These are phyloP conservation scores for Drosophila saltans DNA, from an alignment of 1,140 invertebrate species.

Conservation along the genomic window DNA sequence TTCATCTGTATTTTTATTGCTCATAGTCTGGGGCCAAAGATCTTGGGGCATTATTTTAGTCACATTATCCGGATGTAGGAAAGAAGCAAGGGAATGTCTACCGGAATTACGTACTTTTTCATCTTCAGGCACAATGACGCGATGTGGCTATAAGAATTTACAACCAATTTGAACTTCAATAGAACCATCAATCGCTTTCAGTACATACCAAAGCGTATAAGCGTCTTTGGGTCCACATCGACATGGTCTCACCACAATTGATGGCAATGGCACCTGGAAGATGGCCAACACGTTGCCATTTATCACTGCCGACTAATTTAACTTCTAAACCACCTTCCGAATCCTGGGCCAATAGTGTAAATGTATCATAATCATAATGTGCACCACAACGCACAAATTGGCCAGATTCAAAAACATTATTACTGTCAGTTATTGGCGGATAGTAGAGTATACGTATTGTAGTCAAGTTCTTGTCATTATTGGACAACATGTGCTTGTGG, in stretches of 20 bases:
- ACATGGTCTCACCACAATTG: constrained; percentile 90
- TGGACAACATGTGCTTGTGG: constrained; percentile 86
- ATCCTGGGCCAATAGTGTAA: constrained; percentile 89
- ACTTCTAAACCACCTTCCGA: constrained; percentile 86
- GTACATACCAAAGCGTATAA: constrained; percentile 88
- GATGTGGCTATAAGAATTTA: constrained; percentile 85
- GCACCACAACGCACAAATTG: constrained; percentile 87
- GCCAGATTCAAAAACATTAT: constrained; percentile 83
- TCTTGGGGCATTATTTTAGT: constrained; percentile 85
- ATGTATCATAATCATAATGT: constrained; percentile 90
- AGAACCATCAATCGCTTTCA: neutral
- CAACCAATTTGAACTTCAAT: neutral
- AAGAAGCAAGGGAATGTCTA: constrained; percentile 90
- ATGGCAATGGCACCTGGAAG: constrained; percentile 90
- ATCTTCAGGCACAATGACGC: constrained; percentile 88
- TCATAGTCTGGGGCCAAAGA: constrained; percentile 50
- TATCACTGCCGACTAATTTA: constrained; percentile 86
- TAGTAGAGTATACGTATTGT: constrained; percentile 87
- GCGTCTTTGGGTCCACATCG: constrained; percentile 89
- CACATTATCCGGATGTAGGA: constrained; percentile 88
- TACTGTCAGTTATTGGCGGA: constrained; percentile 85
- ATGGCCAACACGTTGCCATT: constrained; percentile 90
- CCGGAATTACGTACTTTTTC: constrained; percentile 85
- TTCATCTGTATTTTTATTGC: constrained; percentile 67
- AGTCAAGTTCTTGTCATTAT: constrained; percentile 86